Base-by-base conservation (phyloP, 1,140 invertebrate species). In the Pseudoatta argentina region DNA sequence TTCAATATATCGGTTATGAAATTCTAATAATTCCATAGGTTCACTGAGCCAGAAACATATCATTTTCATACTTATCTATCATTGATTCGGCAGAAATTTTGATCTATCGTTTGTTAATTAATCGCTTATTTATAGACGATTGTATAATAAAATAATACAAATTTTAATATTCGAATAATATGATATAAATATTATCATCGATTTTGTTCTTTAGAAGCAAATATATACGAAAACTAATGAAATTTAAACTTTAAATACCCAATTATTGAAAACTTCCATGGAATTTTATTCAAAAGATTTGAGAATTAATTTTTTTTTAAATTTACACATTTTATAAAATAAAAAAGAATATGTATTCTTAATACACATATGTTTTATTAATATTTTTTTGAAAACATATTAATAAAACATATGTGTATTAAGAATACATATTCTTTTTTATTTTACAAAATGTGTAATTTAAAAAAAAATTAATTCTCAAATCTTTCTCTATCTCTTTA, bases 1-100 rank as follows among this genome's bases (percentile, higher is more conserved):
- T 82, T 73, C 67, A 61, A 73, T 82, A 82, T 39, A 73, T 44
- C 24, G 53, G 39, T 73, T 82, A 82, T 82, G 67, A 82, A 73
- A 82, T 73, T 82, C 79, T 82, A 73, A 30, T 73, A 73, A 73
- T 73, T 59, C 67, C 67, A 59, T 14, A 48, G 67, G 12, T 73
- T 44, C 24, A 73, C 59, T 82, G 82, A 66, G 5, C 44, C 3
- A 51, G 71, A 75, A 61, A 75, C 61, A 30, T 51, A 64, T 85
- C 21, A 85, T 85, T 85, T 76, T 78, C 48, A 30, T 79, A 64
- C 44, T 7, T n/a, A 53, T 61, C 39, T 59, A 39, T 67, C 14
- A 39, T 67, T 14, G 4, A 21, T n/a, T 48, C n/a, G 16, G 0
- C 12, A 48, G 14, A 18, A 48, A 82, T 82, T 73, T 51, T 48